Percentiles rank a stretch among this genome's conserved stretches.
Evolutionary conservation across 2,797 vertebrate genomes (phyloP).

Genomic region (Cyclura pinguis): DNA sequence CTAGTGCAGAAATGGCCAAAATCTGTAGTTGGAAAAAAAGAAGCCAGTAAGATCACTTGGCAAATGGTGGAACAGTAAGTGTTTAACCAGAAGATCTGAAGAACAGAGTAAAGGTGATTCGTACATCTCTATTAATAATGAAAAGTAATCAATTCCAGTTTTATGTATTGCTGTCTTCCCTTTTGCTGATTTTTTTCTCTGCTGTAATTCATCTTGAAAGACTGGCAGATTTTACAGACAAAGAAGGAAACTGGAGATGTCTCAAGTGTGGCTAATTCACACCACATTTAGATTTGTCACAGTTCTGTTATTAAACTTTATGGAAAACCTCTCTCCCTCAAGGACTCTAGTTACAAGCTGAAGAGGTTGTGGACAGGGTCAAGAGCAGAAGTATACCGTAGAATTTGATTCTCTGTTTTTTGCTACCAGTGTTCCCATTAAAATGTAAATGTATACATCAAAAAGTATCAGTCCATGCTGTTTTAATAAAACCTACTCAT

Average conservation of each 20-base stretch:
- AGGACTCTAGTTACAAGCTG: background rate
- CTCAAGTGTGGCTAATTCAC: constrained; percentile 18
- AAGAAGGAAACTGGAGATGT: constrained; percentile 16
- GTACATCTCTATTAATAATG: no score
- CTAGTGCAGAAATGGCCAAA: no score
- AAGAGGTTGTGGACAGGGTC: background rate
- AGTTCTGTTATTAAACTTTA: rapidly evolving
- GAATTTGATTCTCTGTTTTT: constrained; percentile 31
- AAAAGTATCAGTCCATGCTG: background rate
- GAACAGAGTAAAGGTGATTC: no score
- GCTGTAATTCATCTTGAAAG: constrained; percentile 26
- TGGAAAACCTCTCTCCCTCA: background rate
- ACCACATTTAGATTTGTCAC: background rate
- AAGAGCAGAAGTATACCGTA: background rate
- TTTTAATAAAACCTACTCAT: background rate
- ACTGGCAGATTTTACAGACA: background rate
- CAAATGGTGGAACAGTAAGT: no score
- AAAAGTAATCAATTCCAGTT: constrained; percentile 21
- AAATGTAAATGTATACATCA: background rate
- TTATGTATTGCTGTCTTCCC: constrained; percentile 1
- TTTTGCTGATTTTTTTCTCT: background rate
- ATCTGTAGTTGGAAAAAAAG: no score
- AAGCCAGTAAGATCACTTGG: no score
- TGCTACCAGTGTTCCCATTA: background rate
- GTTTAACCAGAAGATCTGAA: no score